Conservation (phyloP, 2,113 vertebrate species). For the Etheostoma cragini region DNA sequence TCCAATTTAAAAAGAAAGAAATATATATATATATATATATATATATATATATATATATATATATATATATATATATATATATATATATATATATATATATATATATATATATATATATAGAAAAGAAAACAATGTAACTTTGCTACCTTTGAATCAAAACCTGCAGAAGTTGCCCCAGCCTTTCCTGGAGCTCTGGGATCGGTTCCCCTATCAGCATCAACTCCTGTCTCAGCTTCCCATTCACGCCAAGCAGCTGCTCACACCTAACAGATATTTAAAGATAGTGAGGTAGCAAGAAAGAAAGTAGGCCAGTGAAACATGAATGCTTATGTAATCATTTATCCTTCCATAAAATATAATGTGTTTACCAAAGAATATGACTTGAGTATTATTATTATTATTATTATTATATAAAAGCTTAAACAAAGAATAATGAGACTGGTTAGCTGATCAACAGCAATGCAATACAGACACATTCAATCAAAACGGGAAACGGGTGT, state of each 20-base stretch:
- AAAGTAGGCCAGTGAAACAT: background rate
- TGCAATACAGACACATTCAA: background rate
- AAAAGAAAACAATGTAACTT: background rate
- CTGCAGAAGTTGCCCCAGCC: constrained; percentile 82
- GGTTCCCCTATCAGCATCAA: constrained; percentile 82
- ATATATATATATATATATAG: background rate
- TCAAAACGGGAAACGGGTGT: background rate
- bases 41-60: too few species aligned
- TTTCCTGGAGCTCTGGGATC: constrained; percentile 81
- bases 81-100: too few species aligned
- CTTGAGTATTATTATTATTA: background rate
- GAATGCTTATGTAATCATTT: background rate
- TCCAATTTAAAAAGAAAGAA: background rate
- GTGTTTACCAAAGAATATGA: background rate
- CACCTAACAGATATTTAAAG: constrained; percentile 79
- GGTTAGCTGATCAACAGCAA: background rate
- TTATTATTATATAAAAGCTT: background rate
- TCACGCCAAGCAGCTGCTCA: constrained; percentile 89
- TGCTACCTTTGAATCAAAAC: constrained; percentile 90
- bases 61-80: too few species aligned
- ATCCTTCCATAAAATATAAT: too few species aligned
- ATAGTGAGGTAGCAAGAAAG: background rate
- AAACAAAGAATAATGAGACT: background rate
- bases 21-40: background rate
- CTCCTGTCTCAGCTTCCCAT: constrained; percentile 90